phyloP scores from a whole-genome alignment of 2,888 invertebrate genomes.

The Agapostemon virescens region DNA sequence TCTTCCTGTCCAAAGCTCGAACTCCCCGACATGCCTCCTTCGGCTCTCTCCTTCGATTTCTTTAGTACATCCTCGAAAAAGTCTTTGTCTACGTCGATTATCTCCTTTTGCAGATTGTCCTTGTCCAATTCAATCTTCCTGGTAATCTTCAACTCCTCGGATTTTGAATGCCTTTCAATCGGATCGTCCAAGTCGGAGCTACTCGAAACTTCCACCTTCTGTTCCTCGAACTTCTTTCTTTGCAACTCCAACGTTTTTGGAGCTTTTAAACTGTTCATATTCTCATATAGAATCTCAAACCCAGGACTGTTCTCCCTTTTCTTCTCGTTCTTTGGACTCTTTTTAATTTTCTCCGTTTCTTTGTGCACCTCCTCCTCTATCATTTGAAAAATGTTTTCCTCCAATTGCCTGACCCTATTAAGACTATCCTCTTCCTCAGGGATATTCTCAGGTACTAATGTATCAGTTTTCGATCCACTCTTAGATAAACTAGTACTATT shows the following conservation, averaged over 20 bases:
- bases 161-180: constrained; percentile 75
- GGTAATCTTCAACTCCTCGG: constrained; percentile 68
- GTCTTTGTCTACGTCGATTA: constrained; percentile 78
- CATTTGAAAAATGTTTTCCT: constrained; percentile 76
- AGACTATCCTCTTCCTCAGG: constrained; percentile 57
- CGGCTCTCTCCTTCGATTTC: constrained; percentile 71
- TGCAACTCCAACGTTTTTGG: constrained; percentile 72
- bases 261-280: constrained; percentile 65
- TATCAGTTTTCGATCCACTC: constrained; percentile 72
- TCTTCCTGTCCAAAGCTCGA: constrained; percentile 78
- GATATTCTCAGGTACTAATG: constrained; percentile 70
- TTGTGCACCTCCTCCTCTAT: constrained; percentile 76
- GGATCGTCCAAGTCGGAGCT: constrained; percentile 78
- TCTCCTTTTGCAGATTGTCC: constrained; percentile 76
- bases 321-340: constrained; percentile 71
- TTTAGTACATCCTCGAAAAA: constrained; percentile 76
- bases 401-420: constrained; percentile 70
- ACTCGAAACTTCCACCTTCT: constrained; percentile 75
- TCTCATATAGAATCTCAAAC: constrained; percentile 71
- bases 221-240: constrained; percentile 74
- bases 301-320: constrained; percentile 67
- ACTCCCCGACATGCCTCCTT: constrained; percentile 75
- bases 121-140: constrained; percentile 70
- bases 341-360: constrained; percentile 73
- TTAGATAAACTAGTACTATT: constrained; percentile 74